Conservation (phyloP, 2,113 vertebrate species). For the Dromas ardeola region DNA sequence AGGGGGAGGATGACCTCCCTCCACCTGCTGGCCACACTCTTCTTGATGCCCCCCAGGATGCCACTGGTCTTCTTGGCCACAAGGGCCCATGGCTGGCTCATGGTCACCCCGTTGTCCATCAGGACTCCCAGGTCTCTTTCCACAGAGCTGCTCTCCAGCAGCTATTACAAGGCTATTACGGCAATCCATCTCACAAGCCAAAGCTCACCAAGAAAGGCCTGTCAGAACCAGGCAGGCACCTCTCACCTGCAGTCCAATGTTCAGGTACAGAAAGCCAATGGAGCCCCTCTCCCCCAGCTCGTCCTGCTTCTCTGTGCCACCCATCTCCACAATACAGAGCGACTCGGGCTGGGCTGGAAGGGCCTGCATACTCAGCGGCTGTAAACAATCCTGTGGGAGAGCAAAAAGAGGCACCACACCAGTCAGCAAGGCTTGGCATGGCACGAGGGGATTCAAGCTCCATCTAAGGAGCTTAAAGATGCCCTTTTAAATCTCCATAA, state of each 20-base stretch:
- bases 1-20: too few species aligned
- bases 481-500: background rate
- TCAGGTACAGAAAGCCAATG: conserved; percentile 96
- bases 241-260: conserved; percentile 96
- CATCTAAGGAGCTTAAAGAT: background rate
- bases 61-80: too few species aligned
- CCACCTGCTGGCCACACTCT: too few species aligned
- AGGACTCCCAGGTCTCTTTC: too few species aligned
- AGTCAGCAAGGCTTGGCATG: background rate
- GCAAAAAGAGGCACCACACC: background rate
- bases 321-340: conserved; percentile 98
- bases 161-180: background rate
- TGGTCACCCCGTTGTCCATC: too few species aligned
- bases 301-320: conserved; percentile 95
- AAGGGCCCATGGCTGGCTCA: too few species aligned
- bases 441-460: background rate
- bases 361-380: conserved; percentile 97
- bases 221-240: background rate
- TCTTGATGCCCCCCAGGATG: too few species aligned
- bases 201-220: background rate
- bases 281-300: conserved; percentile 94
- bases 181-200: background rate
- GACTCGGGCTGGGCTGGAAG: conserved; percentile 95
- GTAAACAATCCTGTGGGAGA: conserved; percentile 87
- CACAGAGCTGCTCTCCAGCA: too few species aligned